Percentiles rank a stretch among this genome's conserved stretches.
Evolutionary conservation across 2,113 vertebrate species (phyloP).

Genomic region (Larimichthys polyactis): DNA sequence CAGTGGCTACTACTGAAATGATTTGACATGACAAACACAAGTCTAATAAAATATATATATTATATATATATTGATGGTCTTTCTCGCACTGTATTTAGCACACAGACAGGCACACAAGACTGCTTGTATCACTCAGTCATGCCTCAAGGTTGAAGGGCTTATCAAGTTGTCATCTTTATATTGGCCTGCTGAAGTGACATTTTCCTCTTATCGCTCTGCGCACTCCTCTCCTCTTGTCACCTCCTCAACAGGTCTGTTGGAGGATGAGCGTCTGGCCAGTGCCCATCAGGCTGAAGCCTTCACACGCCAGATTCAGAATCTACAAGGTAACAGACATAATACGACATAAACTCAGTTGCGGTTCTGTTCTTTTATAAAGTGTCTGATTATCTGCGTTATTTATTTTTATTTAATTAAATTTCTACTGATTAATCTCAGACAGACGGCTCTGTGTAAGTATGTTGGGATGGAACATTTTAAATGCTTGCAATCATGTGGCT

Average conservation of each 20-base stretch:
- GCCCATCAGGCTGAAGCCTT: slow-evolving; percentile 90
- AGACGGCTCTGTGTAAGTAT: background rate
- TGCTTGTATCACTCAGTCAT: slow-evolving; percentile 41
- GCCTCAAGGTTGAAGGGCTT: slow-evolving; percentile 66
- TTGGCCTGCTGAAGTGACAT: slow-evolving; percentile 56
- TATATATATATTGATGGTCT: background rate
- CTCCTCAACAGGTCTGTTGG: slow-evolving; percentile 85
- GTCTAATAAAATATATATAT: background rate
- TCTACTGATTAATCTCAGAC: slow-evolving; percentile 15
- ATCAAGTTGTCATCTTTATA: slow-evolving; percentile 68
- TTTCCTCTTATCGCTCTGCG: slow-evolving; percentile 52
- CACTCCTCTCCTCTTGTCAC: background rate
- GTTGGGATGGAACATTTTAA: background rate
- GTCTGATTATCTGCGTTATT: background rate
- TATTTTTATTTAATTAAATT: background rate
- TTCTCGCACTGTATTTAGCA: slow-evolving; percentile 4
- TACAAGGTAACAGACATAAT: slow-evolving; percentile 81
- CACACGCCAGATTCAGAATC: slow-evolving; percentile 87
- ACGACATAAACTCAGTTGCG: background rate
- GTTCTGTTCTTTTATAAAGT: background rate
- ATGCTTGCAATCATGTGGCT: background rate
- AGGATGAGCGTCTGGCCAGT: slow-evolving; percentile 91
- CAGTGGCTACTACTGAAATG: background rate
- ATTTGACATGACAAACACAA: slow-evolving; percentile 29
- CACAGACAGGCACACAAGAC: slow-evolving; percentile 11